Evolutionary conservation across 2,797 vertebrate genomes (phyloP).

Genomic region (Dryobates pubescens): DNA sequence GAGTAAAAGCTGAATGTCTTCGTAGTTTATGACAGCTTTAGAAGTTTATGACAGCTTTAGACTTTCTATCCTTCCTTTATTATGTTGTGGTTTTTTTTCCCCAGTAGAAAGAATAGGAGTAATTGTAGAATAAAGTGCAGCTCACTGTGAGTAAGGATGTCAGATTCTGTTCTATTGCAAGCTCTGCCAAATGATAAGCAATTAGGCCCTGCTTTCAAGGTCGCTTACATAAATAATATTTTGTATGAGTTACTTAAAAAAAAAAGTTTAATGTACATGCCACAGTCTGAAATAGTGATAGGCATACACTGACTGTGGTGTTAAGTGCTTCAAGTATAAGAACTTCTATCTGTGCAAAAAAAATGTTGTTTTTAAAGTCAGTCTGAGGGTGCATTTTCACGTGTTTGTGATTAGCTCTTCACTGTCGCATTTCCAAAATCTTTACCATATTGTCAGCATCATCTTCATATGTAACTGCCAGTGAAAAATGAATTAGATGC

Average conservation of each 20-base stretch:
- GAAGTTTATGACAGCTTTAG: neutral
- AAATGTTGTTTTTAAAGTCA: neutral
- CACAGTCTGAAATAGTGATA: neutral
- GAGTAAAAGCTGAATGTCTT: neutral
- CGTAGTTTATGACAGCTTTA: neutral
- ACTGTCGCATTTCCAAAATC: neutral
- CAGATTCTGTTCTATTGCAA: neutral
- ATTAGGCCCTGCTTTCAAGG: slow-evolving; percentile 41
- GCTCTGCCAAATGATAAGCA: slow-evolving; percentile 30
- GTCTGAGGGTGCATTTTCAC: neutral
- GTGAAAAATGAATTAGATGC: slow-evolving; percentile 8
- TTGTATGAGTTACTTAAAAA: neutral
- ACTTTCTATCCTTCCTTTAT: neutral
- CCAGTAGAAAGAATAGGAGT: neutral
- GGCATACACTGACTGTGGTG: neutral
- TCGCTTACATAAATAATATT: slow-evolving; percentile 19
- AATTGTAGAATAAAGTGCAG: slow-evolving; percentile 29
- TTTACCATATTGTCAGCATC: slow-evolving; percentile 15
- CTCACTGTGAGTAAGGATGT: neutral
- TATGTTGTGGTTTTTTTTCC: too few species aligned
- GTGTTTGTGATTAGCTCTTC: slow-evolving; percentile 8
- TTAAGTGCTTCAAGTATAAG: neutral
- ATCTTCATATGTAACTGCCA: slow-evolving; percentile 14
- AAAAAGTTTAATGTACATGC: neutral
- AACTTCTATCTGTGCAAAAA: neutral